Conservation (phyloP, 2,888 invertebrate genomes). For the Itoplectis maculator region DNA sequence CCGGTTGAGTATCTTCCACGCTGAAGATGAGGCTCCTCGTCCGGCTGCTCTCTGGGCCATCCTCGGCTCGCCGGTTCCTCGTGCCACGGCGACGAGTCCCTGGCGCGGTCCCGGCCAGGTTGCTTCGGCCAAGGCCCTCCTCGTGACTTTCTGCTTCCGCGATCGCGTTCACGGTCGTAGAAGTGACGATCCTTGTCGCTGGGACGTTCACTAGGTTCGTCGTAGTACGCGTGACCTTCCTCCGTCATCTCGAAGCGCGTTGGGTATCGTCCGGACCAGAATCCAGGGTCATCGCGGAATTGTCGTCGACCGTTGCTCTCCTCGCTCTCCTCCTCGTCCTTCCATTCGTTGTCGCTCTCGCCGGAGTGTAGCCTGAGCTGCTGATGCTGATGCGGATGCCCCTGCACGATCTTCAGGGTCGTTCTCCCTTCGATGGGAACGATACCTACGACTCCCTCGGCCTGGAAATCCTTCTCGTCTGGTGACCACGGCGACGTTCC, state of each 20-base stretch:
- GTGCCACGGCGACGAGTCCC: slow-evolving; percentile 93
- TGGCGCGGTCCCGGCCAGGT: slow-evolving; percentile 87
- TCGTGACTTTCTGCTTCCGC: slow-evolving; percentile 74
- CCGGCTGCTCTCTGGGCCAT: slow-evolving; percentile 80
- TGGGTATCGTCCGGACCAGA: slow-evolving; percentile 81
- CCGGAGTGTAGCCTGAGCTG: slow-evolving; percentile 81
- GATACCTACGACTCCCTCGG: slow-evolving; percentile 80
- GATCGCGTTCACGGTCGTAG: slow-evolving; percentile 72
- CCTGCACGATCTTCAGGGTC: slow-evolving; percentile 84
- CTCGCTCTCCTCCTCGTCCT: slow-evolving; percentile 84
- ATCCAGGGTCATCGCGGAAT: slow-evolving; percentile 82
- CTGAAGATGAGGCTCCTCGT: slow-evolving; percentile 59
- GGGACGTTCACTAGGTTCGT: slow-evolving; percentile 70
- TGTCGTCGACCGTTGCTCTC: slow-evolving; percentile 79
- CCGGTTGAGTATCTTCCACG: slow-evolving; percentile 74
- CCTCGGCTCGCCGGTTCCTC: slow-evolving; percentile 87
- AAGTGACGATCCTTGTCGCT: slow-evolving; percentile 79
- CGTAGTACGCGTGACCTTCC: slow-evolving; percentile 77
- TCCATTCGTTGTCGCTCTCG: slow-evolving; percentile 83
- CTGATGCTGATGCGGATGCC: slow-evolving; percentile 80
- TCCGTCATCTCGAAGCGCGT: slow-evolving; percentile 75
- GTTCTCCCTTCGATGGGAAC: slow-evolving; percentile 67
- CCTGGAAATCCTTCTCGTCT: slow-evolving; percentile 89
- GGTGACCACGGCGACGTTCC: slow-evolving; percentile 91
- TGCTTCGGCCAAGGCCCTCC: slow-evolving; percentile 80